Conservation (phyloP, 2,888 invertebrate genomes). For the Leucophenga maculata region DNA sequence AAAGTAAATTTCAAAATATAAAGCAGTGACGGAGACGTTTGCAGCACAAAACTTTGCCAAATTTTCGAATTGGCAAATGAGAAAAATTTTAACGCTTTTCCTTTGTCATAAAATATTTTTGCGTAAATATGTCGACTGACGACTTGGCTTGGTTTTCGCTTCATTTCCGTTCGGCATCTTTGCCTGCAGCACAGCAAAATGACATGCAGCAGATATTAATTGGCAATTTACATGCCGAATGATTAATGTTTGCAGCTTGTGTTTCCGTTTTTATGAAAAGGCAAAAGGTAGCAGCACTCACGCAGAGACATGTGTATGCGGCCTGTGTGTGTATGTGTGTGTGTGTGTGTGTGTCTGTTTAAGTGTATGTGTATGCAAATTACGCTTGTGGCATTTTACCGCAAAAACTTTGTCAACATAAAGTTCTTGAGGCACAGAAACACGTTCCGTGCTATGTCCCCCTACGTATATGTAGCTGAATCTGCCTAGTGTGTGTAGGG, state of each 20-base stretch:
- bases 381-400: slow-evolving; percentile 65
- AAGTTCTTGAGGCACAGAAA: slow-evolving; percentile 47
- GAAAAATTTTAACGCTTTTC: background rate
- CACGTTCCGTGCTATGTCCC: background rate
- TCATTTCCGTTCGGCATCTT: background rate
- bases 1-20: slow-evolving; percentile 13
- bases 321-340: slow-evolving; percentile 17
- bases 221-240: slow-evolving; percentile 66
- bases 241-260: slow-evolving; percentile 55
- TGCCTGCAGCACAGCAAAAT: slow-evolving; percentile 45
- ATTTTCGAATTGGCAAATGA: background rate
- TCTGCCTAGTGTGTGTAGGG: background rate
- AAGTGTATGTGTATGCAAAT: slow-evolving; percentile 53
- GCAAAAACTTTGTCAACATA: slow-evolving; percentile 65
- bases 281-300: slow-evolving; percentile 32
- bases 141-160: background rate
- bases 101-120: background rate
- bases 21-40: background rate
- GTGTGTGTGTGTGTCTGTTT: slow-evolving; percentile 28
- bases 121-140: slow-evolving; percentile 11
- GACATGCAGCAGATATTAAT: slow-evolving; percentile 67
- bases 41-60: background rate
- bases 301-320: slow-evolving; percentile 19
- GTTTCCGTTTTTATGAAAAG: slow-evolving; percentile 5
- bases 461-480: too few species aligned